Evolutionary conservation across 2,888 invertebrate genomes (phyloP), one percentile per base, ranked within the genome.

Genomic region (Tetragnatha montana): DNA sequence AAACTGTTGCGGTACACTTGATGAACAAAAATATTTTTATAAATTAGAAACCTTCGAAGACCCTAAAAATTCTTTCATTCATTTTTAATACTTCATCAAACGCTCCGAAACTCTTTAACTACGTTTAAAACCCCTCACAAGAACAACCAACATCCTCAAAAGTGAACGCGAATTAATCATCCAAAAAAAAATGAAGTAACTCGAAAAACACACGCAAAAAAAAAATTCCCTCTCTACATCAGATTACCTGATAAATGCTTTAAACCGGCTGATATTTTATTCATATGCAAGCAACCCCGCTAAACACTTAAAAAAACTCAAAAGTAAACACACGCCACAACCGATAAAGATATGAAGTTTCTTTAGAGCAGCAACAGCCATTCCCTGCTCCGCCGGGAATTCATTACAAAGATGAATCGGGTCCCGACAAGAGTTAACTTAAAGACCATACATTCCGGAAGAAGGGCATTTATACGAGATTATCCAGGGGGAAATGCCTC

Each of bases 381-480:
- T 50, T 74, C 17, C 60, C 60, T 50, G 8, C n/a, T 50, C 76
- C 76, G 1, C 73, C 2, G 8, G 50, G 76, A 50, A 76, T 76
- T 76, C 76, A 76, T 76, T 76, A 76, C 50, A 50, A 19, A 76
- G 50, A 76, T 51, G 50, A 50, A 76, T 76, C 49, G 76, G 12
- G 50, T 50, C 8, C 50, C 50, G 76, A 49, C 76, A 76, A 50
- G n/a, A 76, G 21, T 50, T 49, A 76, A 19, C 50, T 50, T 49
- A 50, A n/a, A 10, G 76, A 76, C 49, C 76, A 76, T 76, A 17
- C 76, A 51, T 76, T 76, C 19, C 76, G 19, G 17, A n/a, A 76
- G 50, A 50, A 51, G 76, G 76, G 19, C 76, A 50, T 76, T 76
- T 76, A 49, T 76, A 76, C 50, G 49, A 76, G 76, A 76, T 76